Conservation (phyloP, 2,888 invertebrate genomes). For the Choreutis nemorana region DNA sequence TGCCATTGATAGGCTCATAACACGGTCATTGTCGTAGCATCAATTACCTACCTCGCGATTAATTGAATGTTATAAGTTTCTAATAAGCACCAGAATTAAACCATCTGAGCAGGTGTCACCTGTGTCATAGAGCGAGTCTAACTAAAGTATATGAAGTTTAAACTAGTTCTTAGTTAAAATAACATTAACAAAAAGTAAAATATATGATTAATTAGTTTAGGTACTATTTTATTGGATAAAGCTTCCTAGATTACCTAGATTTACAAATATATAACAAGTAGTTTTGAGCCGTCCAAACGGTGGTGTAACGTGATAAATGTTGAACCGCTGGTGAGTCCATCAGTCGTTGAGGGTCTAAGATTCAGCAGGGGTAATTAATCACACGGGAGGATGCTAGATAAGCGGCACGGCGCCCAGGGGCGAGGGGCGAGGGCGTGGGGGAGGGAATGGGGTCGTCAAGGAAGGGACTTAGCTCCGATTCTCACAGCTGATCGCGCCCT, state of each 20-base stretch:
- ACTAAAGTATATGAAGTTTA: too few relatives aligned
- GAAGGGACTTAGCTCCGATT: slow-evolving; percentile 3
- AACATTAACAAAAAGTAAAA: too few relatives aligned
- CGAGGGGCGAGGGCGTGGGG: slow-evolving; percentile 2
- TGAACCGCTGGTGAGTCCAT: slow-evolving; percentile 21
- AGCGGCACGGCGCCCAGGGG: slow-evolving; percentile 20
- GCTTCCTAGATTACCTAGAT: too few relatives aligned
- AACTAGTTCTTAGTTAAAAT: too few relatives aligned
- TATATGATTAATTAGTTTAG: too few relatives aligned
- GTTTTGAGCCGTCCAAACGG: slow-evolving; percentile 12
- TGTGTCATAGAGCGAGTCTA: too few relatives aligned
- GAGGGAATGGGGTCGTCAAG: slow-evolving; percentile 17
- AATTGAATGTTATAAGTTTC: too few relatives aligned
- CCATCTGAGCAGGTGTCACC: too few relatives aligned
- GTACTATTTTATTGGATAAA: too few relatives aligned
- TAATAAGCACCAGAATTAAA: too few relatives aligned
- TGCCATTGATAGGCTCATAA: slow-evolving; percentile 27
- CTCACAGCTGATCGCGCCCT: slow-evolving; percentile 9
- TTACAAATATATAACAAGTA: too few relatives aligned
- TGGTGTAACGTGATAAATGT: slow-evolving; percentile 22
- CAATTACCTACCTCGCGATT: slow-evolving; percentile 32
- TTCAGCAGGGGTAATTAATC: slow-evolving; percentile 45
- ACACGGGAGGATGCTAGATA: slow-evolving; percentile 41
- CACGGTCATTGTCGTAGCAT: slow-evolving; percentile 32
- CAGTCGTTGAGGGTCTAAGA: slow-evolving; percentile 30